Base-by-base conservation (phyloP, 2,113 vertebrate genomes). In the Echinops telfairi region DNA sequence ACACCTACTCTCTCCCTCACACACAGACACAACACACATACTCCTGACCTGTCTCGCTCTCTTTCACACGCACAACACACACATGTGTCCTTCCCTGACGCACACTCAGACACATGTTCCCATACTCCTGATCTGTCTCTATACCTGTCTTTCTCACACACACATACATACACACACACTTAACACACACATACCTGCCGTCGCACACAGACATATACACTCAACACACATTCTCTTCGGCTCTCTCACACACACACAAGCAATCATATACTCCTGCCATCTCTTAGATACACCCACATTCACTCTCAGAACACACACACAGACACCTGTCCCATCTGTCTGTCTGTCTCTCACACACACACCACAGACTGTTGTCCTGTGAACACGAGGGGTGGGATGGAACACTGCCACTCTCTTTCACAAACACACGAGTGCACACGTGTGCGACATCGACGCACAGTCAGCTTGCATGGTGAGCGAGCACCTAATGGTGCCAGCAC, bases 321-420 rank as follows among this genome's bases (percentile, higher is more conserved):
- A n/a, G n/a, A n/a, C n/a, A n/a, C n/a, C n/a, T n/a, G n/a, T n/a
- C n/a, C n/a, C n/a, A n/a, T 10, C 31, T 36, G 47, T 62, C 40
- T 58, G 29, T 60, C n/a, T 22, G 40, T 9, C 38, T 0, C 43
- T 27, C 43, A 36, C 0, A 38, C 3, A 6, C 33, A 15, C 2
- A 64, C 68, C 47, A 31, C 53, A 60, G 5, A 47, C 17, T n/a
- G 64, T 17, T 23, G 33, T 57, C 78, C 47, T 76, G 23, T 36
- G 60, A 77, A 73, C 73, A 87, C 62, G 19, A 53, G 81, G 38
- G 16, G 23, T 58, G 23, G 86, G 11, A 14, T 53, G 47, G 40
- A 3, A 10, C n/a, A 66, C 20, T 64, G 19, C 60, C 20, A 29
- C 64, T 23, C 60, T 77, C 27, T 58, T 62, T 58, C 43, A 27